Evolutionary conservation across 2,888 invertebrate genomes (phyloP), one percentile per base, ranked within the genome.

Genomic region (Torymus aiolomorphi): DNA sequence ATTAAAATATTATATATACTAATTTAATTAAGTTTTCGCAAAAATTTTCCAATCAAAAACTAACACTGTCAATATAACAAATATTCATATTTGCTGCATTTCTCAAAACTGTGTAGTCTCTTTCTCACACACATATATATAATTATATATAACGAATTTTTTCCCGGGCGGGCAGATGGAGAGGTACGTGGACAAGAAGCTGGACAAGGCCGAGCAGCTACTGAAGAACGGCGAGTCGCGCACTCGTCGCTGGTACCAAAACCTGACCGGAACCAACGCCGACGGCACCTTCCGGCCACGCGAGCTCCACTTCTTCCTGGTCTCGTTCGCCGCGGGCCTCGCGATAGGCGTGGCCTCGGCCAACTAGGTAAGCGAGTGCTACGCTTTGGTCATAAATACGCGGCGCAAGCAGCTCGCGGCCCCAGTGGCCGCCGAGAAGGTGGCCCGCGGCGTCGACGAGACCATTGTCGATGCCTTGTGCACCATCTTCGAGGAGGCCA

Each of bases 311-410:
- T 93, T 96, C 83, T 97, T 97, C 89, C 86, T 95, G 83, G 93
- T 94, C 74, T 95, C 96, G n/a, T 97, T 96, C 91, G 92, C 94
- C 83, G 96, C 94, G 84, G 96, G 97, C 74, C 90, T 96, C 87
- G 95, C 96, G 76, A 88, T 96, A 87, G 96, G 96, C 78, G 89
- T 94, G 20, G 89, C 87, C 5, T 88, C 88, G 54, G 88, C 86
- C 81, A 86, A 89, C 83, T 90, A 89, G 87, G 86, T 88, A 84
- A 83, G 76, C 83, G 80, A 81, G 84, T 83, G 86, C 88, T 89
- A 87, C 85, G 87, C 83, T 87, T 85, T 86, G 86, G 87, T 82
- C 76, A 85, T 85, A 74, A 70, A 76, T 65, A 66, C 70, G 77
- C 65, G 76, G 61, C 74, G 49, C 4, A 79, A 71, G 31, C 61